Base-by-base conservation (phyloP, 2,113 vertebrate genomes). In the Coturnix japonica region DNA sequence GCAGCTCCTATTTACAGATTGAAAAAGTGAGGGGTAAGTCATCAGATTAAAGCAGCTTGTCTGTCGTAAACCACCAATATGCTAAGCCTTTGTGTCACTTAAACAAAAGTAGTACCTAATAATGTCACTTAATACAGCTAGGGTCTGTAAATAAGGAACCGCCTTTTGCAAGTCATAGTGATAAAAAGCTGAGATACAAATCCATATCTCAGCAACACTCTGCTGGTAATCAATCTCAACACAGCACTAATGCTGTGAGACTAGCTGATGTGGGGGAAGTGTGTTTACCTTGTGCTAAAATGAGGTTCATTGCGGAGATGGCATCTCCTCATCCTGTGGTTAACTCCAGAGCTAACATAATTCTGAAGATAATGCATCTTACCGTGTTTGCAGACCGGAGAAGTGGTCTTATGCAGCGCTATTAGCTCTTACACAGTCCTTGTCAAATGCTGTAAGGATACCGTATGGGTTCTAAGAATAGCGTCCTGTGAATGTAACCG, bases 171-270 rank as follows among this genome's bases (percentile, higher is more conserved):
- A 95, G 96, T 95, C 44, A 12, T 6, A 13, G 96, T 92, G 98
- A 98, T 98, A 97, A 98, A 98, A 96, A 94, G 88, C 96, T 87
- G 92, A 79, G 95, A 93, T 95, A 91, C 91, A 93, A 92, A 95
- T 93, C 94, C 95, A 97, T 98, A 96, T 97, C 98, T 97, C 97
- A 97, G 97, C 98, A 98, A 98, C 97, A 61, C 85, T 60, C 56
- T 70, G 83, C 84, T 85, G 88, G 65, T 79, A 86, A 97, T 97
- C 97, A 96, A 73, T 97, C 94, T 47, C 39, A 41, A 30, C 91
- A 44, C 61, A 37, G 66, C 96, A 85, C 93, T 97, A 97, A 98
- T 97, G 97, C 93, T 91, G 92, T 61, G 91, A 90, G 96, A 85
- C 83, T 54, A 49, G 96, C 96, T 94, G 91, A 85, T 57, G 90